Conservation (phyloP, 2,797 vertebrate genomes). For the Telmatherina bonti region DNA sequence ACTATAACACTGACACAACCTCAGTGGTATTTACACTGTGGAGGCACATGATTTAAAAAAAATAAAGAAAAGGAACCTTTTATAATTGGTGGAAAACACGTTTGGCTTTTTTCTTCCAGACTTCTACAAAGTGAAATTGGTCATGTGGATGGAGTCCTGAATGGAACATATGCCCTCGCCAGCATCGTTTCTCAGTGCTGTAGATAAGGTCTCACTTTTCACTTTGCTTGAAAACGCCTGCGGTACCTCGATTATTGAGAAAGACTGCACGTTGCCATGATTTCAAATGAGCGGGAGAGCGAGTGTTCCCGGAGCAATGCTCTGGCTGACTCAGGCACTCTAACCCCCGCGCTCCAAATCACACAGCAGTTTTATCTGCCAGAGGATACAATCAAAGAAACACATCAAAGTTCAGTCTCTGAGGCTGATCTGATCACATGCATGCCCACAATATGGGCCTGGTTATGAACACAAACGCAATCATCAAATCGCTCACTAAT, state of each 20-base stretch:
- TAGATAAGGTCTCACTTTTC: slow-evolving; percentile 38
- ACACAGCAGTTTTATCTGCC: slow-evolving; percentile 68
- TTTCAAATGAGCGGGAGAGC: slow-evolving; percentile 67
- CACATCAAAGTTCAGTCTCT: slow-evolving; percentile 66
- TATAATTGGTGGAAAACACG: background rate
- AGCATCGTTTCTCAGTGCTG: slow-evolving; percentile 11
- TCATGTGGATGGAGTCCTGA: background rate
- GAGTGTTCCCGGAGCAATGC: slow-evolving; percentile 64
- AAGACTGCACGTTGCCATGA: slow-evolving; percentile 43
- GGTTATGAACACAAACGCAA: slow-evolving; percentile 40
- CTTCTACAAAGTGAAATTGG: slow-evolving; percentile 13
- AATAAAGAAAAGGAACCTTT: background rate
- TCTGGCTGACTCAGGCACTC: slow-evolving; percentile 66
- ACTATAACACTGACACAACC: too few species aligned
- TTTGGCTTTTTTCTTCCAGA: slow-evolving; percentile 1
- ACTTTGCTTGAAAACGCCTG: slow-evolving; percentile 34
- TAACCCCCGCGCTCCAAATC: slow-evolving; percentile 64
- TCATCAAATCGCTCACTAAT: slow-evolving; percentile 70
- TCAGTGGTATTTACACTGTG: background rate
- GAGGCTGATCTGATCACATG: slow-evolving; percentile 52
- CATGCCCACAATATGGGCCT: slow-evolving; percentile 22
- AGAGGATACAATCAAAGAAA: slow-evolving; percentile 72
- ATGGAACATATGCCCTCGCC: background rate
- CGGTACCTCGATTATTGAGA: slow-evolving; percentile 56
- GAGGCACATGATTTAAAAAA: background rate